These are phyloP conservation scores for Echinops telfairi DNA, from an alignment of 2,113 vertebrate genomes.

Conservation along the genomic window DNA sequence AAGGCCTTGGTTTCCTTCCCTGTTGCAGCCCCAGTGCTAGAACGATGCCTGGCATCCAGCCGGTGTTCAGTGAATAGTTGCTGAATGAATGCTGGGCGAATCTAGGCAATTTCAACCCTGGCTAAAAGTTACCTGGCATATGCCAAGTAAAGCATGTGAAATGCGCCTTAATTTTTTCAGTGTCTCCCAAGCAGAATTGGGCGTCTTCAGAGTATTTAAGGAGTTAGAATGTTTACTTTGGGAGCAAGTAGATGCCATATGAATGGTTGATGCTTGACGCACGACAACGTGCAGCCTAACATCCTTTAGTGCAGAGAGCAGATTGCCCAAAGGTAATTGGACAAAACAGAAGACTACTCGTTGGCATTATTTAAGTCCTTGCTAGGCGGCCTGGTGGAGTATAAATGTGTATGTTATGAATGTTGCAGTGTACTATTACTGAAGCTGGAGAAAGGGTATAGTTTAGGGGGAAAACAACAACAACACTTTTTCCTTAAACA, in stretches of 20 bases:
- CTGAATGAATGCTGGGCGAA: neutral
- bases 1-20: conserved; percentile 26
- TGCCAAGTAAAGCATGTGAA: conserved; percentile 27
- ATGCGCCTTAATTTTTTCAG: neutral
- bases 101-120: neutral
- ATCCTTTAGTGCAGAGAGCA: neutral
- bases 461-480: neutral
- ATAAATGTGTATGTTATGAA: neutral
- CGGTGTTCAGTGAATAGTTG: neutral
- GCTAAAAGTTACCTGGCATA: conserved; percentile 18
- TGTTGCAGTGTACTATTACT: neutral
- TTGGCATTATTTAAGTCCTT: neutral
- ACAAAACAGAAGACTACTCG: neutral
- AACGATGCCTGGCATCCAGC: neutral
- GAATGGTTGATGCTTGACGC: conserved; percentile 2
- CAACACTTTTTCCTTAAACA: neutral
- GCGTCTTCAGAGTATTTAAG: conserved; percentile 12
- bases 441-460: conserved; percentile 32
- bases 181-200: conserved; percentile 11
- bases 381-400: neutral
- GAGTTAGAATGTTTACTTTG: conserved; percentile 15
- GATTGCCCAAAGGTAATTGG: neutral
- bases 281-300: neutral
- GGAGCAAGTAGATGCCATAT: neutral
- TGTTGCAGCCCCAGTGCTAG: neutral